Evolutionary conservation across 2,888 invertebrate genomes (phyloP).

Genomic region (Timema podura): DNA sequence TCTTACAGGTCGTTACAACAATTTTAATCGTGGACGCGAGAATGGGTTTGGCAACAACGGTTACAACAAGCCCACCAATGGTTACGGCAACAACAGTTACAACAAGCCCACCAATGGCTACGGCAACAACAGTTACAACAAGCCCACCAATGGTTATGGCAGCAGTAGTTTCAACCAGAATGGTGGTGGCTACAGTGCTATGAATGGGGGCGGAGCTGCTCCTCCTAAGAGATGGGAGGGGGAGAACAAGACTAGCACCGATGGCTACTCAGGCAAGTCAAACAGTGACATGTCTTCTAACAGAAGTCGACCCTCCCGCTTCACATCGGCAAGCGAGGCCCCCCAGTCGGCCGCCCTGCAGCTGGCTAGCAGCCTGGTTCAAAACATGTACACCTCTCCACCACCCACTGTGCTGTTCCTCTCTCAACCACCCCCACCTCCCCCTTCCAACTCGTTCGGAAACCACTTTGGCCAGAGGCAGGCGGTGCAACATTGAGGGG

Average conservation of each 20-base stretch:
- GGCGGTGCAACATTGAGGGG: conserved; percentile 4
- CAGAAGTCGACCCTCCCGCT: conserved; percentile 20
- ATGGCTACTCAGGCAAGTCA: conserved; percentile 22
- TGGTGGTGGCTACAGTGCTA: background rate
- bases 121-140: conserved; percentile 16
- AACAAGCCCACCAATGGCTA: background rate
- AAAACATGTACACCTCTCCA: conserved; percentile 30
- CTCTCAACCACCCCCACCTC: conserved; percentile 17
- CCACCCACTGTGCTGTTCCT: conserved; percentile 42
- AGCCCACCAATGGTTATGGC: background rate
- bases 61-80: no score
- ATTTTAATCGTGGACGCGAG: no score
- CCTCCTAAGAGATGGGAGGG: no score
- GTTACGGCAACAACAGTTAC: no score
- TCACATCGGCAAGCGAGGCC: conserved; percentile 19
- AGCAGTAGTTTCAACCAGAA: background rate
- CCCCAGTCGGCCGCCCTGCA: conserved; percentile 20
- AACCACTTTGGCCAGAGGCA: conserved; percentile 8
- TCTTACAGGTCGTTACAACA: no score
- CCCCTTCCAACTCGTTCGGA: conserved; percentile 19
- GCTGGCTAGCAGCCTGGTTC: conserved; percentile 17
- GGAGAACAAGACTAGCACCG: background rate
- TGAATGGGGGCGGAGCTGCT: conserved; percentile 12
- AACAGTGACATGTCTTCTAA: background rate
- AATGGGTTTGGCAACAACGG: no score